Evolutionary conservation across 2,888 invertebrate genomes (phyloP).

Genomic region (Drosophila monieri): DNA sequence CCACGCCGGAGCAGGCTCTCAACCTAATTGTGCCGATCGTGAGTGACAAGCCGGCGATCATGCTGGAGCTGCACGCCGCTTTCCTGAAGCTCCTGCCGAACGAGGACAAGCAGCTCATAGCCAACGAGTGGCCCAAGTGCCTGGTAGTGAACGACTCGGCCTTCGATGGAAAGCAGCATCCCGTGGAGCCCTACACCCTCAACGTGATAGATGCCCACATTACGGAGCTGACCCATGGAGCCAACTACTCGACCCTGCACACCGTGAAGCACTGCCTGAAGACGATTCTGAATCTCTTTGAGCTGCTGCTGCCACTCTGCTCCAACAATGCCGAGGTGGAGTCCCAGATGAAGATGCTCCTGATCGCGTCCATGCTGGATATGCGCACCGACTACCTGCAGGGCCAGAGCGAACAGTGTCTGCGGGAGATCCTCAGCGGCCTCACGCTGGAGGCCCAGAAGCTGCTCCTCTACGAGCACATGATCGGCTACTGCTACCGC

Average conservation of each 20-base stretch:
- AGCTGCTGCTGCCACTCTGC: constrained; percentile 76
- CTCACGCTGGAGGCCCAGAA: constrained; percentile 86
- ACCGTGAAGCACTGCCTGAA: constrained; percentile 83
- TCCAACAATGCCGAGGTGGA: constrained; percentile 59
- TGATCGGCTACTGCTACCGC: constrained; percentile 88
- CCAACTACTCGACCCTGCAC: constrained; percentile 80
- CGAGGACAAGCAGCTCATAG: constrained; percentile 82
- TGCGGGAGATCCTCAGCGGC: constrained; percentile 84
- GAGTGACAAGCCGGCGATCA: constrained; percentile 81
- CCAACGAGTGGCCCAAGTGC: constrained; percentile 83
- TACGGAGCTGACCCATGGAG: constrained; percentile 79
- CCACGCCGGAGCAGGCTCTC: constrained; percentile 78
- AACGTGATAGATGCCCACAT: constrained; percentile 83
- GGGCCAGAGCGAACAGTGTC: constrained; percentile 86
- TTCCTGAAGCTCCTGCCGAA: constrained; percentile 82
- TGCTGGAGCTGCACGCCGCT: constrained; percentile 81
- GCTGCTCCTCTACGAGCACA: constrained; percentile 87
- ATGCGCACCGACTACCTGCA: constrained; percentile 90
- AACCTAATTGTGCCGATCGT: constrained; percentile 82
- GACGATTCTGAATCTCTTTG: constrained; percentile 81
- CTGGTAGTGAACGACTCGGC: constrained; percentile 78
- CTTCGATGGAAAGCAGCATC: constrained; percentile 80
- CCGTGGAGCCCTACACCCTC: constrained; percentile 83
- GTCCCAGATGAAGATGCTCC: constrained; percentile 75
- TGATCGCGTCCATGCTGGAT: constrained; percentile 89